Percentiles rank a stretch among this genome's conserved stretches.
Conservation (phyloP, 1,140 invertebrate genomes). For the Papilio polytes region DNA sequence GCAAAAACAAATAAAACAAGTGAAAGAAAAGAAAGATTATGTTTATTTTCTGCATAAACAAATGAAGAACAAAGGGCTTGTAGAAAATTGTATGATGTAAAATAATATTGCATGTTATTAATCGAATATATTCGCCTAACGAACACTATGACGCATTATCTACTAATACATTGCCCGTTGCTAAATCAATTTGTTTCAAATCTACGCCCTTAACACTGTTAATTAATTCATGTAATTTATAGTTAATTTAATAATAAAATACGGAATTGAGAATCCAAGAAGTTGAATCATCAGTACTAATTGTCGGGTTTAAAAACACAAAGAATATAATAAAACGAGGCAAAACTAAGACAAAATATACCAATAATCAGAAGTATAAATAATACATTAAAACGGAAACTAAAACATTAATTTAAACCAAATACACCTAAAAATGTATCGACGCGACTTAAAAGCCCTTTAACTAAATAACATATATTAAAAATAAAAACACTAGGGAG, state of each 20-base stretch:
- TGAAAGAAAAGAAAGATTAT: not conserved
- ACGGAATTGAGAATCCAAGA: not conserved
- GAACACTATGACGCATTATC: not conserved
- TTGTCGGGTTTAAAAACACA: not conserved
- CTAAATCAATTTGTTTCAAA: too few relatives aligned
- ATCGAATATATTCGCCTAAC: not conserved
- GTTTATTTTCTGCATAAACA: not conserved
- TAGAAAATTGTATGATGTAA: conserved; percentile 2
- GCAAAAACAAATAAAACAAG: not conserved
- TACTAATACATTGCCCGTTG: not conserved
- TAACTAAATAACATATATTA: not conserved
- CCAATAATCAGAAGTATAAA: not conserved
- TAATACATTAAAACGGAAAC: too few relatives aligned
- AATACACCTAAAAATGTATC: not conserved
- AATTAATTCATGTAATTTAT: too few relatives aligned
- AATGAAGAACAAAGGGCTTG: conserved; percentile 8
- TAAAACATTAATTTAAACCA: not conserved
- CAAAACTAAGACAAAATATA: not conserved
- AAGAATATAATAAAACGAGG: not conserved
- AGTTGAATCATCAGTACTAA: not conserved
- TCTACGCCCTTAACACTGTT: too few relatives aligned
- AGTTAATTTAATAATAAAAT: not conserved
- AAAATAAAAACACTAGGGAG: not conserved
- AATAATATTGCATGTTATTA: not conserved
- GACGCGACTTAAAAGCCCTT: not conserved